Conservation (phyloP, 2,113 vertebrate species). For the Campylomormyrus numenius region DNA sequence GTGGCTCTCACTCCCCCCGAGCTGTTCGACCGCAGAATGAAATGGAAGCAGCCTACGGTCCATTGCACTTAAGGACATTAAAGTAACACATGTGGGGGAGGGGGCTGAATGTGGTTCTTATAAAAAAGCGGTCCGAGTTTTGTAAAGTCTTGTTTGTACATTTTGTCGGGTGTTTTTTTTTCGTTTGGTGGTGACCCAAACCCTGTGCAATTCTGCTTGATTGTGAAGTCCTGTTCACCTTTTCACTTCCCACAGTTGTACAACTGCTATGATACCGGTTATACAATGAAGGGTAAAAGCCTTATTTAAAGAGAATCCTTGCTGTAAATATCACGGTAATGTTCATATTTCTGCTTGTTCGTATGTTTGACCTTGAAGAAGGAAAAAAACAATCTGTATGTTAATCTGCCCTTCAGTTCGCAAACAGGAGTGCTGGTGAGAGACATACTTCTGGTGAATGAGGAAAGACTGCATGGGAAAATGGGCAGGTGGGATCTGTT, state of each 20-base stretch:
- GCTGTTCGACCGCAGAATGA: not conserved
- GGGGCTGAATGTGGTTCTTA: not conserved
- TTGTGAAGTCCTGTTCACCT: not conserved
- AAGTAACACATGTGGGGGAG: not conserved
- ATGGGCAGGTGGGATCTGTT: not conserved
- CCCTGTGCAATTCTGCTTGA: not conserved
- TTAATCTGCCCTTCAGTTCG: not conserved
- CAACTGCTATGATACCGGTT: not conserved
- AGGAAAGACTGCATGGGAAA: not conserved
- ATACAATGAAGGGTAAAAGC: slow-evolving; percentile 4
- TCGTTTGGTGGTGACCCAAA: not conserved
- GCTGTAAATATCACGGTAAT: slow-evolving; percentile 7
- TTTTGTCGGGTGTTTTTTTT: not conserved
- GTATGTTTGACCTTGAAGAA: not conserved
- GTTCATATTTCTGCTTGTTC: not conserved
- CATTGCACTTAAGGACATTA: not conserved
- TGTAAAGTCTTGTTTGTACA: not conserved
- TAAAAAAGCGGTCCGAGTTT: not conserved
- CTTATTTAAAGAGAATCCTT: slow-evolving; percentile 9
- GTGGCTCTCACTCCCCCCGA: not conserved
- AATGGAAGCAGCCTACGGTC: not conserved
- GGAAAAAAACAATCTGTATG: not conserved
- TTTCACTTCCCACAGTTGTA: not conserved
- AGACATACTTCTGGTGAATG: not conserved
- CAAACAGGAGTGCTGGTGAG: too few relatives aligned